These are phyloP conservation scores for Drosophila ananassae DNA, from an alignment of 1,140 invertebrate genomes.

Conservation along the genomic window DNA sequence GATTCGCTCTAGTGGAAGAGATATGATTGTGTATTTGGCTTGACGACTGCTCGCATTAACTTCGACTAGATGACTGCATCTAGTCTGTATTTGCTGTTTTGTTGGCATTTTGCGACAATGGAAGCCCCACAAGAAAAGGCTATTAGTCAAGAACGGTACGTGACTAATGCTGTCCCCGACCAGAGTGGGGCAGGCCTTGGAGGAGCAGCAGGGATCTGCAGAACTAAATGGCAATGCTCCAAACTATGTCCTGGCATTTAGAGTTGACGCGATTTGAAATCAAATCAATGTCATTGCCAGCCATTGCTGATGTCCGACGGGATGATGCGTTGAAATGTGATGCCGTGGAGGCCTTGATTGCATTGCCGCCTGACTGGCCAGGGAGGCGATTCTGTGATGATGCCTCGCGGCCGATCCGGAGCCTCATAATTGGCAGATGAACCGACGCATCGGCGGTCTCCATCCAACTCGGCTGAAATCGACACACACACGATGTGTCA, in stretches of 20 bases:
- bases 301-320: conserved; percentile 20
- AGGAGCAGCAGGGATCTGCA: conserved; percentile 7
- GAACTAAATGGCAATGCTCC: not conserved
- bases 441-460: conserved; percentile 3
- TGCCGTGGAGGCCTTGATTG: conserved; percentile 32
- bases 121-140: conserved; percentile 44
- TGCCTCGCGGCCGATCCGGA: conserved; percentile 9
- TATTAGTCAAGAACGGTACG: conserved; percentile 35
- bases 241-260: conserved; percentile 46
- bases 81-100: not conserved
- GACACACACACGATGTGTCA: not conserved
- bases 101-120: not conserved
- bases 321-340: conserved; percentile 9
- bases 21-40: conserved; percentile 12
- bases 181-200: not conserved
- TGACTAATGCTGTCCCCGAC: conserved; percentile 23
- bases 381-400: conserved; percentile 4
- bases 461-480: not conserved
- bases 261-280: conserved; percentile 43
- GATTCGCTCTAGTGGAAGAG: conserved; percentile 20
- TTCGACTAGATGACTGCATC: conserved; percentile 29
- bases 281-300: conserved; percentile 68
- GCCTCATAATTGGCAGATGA: conserved; percentile 26
- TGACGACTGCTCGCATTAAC: conserved; percentile 29
- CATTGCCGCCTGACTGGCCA: conserved; percentile 32